Conservation (phyloP, 2,113 vertebrate genomes). For the Edolisoma coerulescens region DNA sequence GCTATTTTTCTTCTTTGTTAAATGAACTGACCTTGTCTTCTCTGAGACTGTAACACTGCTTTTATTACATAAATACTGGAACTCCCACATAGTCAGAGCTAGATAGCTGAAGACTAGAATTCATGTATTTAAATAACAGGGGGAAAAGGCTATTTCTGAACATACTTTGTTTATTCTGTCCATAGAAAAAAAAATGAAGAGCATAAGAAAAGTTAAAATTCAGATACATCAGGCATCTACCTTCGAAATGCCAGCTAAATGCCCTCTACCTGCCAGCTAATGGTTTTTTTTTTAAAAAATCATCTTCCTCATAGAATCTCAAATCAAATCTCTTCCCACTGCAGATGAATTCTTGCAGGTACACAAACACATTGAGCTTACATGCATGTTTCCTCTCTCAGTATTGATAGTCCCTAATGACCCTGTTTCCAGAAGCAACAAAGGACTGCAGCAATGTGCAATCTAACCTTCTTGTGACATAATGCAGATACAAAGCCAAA, state of each 20-base stretch:
- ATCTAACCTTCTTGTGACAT: background rate
- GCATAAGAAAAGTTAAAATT: background rate
- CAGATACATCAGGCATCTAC: background rate
- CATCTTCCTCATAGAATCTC: background rate
- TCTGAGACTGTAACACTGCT: background rate
- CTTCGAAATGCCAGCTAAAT: background rate
- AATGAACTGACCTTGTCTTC: background rate
- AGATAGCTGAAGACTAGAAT: background rate
- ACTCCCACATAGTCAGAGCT: background rate
- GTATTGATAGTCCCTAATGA: background rate
- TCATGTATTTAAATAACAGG: accelerated
- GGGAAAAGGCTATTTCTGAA: background rate
- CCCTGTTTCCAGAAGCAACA: background rate
- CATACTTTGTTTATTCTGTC: background rate
- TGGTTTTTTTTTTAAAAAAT: too few relatives aligned
- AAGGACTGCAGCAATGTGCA: background rate
- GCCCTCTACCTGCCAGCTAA: background rate
- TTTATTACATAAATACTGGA: background rate
- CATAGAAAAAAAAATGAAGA: background rate
- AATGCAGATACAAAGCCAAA: background rate
- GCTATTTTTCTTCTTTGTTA: background rate
- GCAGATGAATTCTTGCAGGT: background rate
- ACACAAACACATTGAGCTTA: background rate
- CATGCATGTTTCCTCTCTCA: background rate
- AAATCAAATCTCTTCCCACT: background rate